A percentile compares a stretch with the other conserved stretches of the same genome.
phyloP scores from a whole-genome alignment of 2,888 invertebrate species.

The Galerucella nymphaeae region DNA sequence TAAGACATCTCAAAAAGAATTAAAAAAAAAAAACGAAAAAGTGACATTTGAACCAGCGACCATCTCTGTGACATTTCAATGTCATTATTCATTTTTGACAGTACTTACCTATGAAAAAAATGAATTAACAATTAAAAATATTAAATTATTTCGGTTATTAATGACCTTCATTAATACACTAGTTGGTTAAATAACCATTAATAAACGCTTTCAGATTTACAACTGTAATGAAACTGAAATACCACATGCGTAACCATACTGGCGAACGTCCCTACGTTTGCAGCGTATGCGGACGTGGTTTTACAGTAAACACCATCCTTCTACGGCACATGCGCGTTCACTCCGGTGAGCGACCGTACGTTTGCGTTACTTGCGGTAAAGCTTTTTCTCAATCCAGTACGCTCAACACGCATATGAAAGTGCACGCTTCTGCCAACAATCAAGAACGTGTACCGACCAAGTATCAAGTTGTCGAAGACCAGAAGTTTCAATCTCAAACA shows the following conservation, averaged over 20 bases:
- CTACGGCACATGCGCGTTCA: slow-evolving; percentile 65
- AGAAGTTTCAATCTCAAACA: slow-evolving; percentile 50
- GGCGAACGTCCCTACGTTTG: slow-evolving; percentile 65
- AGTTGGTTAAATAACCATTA: no score
- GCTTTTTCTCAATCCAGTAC: slow-evolving; percentile 65
- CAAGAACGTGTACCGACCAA: slow-evolving; percentile 53
- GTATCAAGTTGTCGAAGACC: slow-evolving; percentile 45
- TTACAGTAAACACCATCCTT: slow-evolving; percentile 64
- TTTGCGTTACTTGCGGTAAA: slow-evolving; percentile 64
- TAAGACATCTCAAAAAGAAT: no score
- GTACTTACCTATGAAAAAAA: no score
- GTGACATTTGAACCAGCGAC: no score
- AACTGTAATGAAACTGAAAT: slow-evolving; percentile 65
- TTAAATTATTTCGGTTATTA: no score
- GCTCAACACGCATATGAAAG: slow-evolving; percentile 65
- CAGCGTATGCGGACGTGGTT: slow-evolving; percentile 63
- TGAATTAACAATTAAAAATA: no score
- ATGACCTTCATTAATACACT: no score
- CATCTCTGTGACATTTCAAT: no score
- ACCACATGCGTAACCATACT: slow-evolving; percentile 65
- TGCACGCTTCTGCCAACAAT: slow-evolving; percentile 53
- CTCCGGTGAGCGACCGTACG: slow-evolving; percentile 65
- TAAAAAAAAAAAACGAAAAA: no score
- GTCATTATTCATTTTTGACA: no score
- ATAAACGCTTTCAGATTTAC: slow-evolving; percentile 62